Conservation (phyloP, 2,113 vertebrate species). For the Ellobius talpinus region DNA sequence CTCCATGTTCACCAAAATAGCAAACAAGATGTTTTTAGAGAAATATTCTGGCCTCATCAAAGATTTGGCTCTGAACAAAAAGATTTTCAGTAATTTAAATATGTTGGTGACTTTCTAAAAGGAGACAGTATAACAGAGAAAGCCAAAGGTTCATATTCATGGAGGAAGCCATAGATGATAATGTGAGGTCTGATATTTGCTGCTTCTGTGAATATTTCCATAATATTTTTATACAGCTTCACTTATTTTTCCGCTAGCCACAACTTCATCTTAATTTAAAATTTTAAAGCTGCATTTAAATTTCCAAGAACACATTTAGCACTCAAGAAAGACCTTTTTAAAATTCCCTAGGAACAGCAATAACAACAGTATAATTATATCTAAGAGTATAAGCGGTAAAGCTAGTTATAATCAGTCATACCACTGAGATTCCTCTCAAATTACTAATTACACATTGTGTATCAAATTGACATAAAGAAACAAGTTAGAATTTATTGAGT, state of each 20-base stretch:
- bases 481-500: constrained; percentile 43
- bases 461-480: constrained; percentile 41
- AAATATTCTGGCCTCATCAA: constrained; percentile 18
- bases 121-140: background rate
- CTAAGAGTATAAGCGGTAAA: constrained; percentile 8
- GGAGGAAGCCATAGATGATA: background rate
- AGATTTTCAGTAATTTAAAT: background rate
- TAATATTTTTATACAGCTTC: background rate
- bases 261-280: constrained; percentile 35
- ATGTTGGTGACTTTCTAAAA: background rate
- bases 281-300: constrained; percentile 28
- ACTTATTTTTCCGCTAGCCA: constrained; percentile 39
- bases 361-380: constrained; percentile 13
- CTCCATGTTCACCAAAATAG: background rate
- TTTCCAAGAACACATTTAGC: background rate
- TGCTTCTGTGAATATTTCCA: background rate
- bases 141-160: constrained; percentile 27
- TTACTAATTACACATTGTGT: constrained; percentile 25
- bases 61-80: background rate
- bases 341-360: background rate
- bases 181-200: background rate
- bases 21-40: background rate
- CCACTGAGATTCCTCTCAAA: constrained; percentile 26
- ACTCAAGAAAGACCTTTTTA: constrained; percentile 44
- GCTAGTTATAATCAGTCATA: constrained; percentile 10